phyloP scores from a whole-genome alignment of 2,113 vertebrate species.

The Solea solea region DNA sequence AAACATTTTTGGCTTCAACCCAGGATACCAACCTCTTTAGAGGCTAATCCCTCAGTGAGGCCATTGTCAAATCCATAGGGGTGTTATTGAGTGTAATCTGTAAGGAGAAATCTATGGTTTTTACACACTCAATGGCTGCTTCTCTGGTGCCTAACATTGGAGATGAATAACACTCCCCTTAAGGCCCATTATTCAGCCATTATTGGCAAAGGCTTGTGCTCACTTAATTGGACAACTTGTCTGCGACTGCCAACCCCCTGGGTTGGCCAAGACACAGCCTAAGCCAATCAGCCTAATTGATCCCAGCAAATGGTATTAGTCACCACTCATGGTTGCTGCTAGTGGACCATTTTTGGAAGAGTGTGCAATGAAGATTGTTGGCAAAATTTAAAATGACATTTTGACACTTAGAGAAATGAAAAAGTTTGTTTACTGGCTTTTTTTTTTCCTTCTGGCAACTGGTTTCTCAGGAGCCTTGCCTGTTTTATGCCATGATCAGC shows the following conservation, averaged over 20 bases:
- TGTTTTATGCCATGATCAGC: conserved; percentile 8
- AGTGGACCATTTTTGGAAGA: conserved; percentile 20
- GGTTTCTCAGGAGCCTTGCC: neutral
- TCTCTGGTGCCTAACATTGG: conserved; percentile 60
- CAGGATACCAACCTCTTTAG: conserved; percentile 59
- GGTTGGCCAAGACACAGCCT: conserved; percentile 67
- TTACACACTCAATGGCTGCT: conserved; percentile 61
- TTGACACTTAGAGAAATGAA: conserved; percentile 28
- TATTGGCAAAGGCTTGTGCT: conserved; percentile 77
- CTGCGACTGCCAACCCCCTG: conserved; percentile 71
- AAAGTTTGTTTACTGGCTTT: conserved; percentile 27
- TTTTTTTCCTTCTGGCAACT: conserved; percentile 16
- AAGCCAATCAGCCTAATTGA: conserved; percentile 79
- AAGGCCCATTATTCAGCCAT: conserved; percentile 78
- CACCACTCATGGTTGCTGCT: conserved; percentile 40
- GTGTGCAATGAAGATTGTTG: conserved; percentile 1
- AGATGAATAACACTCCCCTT: conserved; percentile 70
- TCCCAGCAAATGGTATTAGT: conserved; percentile 69
- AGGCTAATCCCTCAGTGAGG: conserved; percentile 58
- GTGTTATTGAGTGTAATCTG: conserved; percentile 65
- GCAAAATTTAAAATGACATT: conserved; percentile 6
- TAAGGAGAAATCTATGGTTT: conserved; percentile 72
- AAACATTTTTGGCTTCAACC: conserved; percentile 62
- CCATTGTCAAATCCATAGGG: conserved; percentile 64
- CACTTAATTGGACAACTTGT: conserved; percentile 80